These are phyloP conservation scores for Falco berigora DNA, from an alignment of 2,797 vertebrate genomes.

Conservation along the genomic window DNA sequence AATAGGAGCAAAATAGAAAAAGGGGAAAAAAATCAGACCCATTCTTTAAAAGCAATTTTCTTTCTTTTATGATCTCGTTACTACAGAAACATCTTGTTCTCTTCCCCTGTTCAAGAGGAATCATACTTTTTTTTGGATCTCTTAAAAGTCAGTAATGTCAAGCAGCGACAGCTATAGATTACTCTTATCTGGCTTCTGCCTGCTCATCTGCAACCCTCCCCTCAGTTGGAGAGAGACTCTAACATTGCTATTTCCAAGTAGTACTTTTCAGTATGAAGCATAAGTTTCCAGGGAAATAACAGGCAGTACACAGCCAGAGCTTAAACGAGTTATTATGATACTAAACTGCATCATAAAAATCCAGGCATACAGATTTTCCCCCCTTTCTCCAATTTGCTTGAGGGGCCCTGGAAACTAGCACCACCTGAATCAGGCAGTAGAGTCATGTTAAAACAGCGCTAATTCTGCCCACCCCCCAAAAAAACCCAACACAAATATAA, in stretches of 20 bases:
- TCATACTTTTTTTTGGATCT: neutral
- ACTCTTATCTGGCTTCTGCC: neutral
- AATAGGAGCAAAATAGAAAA: neutral
- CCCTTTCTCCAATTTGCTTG: neutral
- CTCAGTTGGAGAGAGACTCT: neutral
- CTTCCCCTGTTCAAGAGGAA: neutral
- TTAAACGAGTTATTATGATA: neutral
- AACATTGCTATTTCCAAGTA: neutral
- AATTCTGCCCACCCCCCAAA: neutral
- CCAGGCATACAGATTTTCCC: neutral
- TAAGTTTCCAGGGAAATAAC: slow-evolving; percentile 20
- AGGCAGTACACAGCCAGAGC: neutral
- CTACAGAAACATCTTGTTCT: slow-evolving; percentile 45
- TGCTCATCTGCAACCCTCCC: neutral
- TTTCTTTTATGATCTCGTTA: slow-evolving; percentile 21
- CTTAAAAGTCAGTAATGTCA: slow-evolving; percentile 31
- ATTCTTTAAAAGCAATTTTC: slow-evolving; percentile 43
- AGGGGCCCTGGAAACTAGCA: neutral
- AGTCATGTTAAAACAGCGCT: slow-evolving; percentile 4
- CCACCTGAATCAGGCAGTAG: neutral
- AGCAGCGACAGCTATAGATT: neutral
- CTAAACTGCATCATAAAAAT: slow-evolving; percentile 24
- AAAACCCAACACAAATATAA: neutral
- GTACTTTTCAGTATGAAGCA: neutral
- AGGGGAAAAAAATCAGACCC: neutral